Percentiles rank a stretch among this genome's conserved stretches.
These are phyloP conservation scores for Chrysemys picta DNA, from an alignment of 2,113 vertebrate species.

Conservation along the genomic window DNA sequence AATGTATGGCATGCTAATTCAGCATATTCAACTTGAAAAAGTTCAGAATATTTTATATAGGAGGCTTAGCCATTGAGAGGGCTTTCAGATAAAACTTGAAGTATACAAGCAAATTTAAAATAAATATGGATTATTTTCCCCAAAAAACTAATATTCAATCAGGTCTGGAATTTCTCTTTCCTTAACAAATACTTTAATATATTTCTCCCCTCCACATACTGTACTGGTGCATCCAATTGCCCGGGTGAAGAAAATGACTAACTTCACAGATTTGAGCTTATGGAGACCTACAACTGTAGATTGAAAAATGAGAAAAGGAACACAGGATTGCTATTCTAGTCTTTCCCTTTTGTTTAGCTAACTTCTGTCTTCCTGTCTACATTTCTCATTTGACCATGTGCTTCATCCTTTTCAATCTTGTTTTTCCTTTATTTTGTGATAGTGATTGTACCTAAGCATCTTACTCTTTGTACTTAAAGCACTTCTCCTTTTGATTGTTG, in stretches of 20 bases:
- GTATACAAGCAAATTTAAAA: background rate
- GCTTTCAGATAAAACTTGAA: background rate
- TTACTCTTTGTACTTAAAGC: no score
- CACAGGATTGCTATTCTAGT: no score
- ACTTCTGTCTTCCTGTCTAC: no score
- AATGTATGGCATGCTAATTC: background rate
- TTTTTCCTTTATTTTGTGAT: no score
- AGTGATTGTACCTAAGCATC: no score
- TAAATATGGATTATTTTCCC: background rate
- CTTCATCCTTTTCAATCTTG: no score
- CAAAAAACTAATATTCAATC: accelerated
- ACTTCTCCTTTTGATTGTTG: background rate
- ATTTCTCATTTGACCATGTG: no score
- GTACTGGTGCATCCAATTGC: background rate
- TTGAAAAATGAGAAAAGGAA: no score
- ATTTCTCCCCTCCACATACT: background rate
- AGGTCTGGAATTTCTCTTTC: background rate
- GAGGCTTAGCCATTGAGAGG: background rate
- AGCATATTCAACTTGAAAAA: background rate
- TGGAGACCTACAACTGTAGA: no score
- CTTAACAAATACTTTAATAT: accelerated
- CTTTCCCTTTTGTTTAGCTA: no score
- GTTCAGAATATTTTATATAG: accelerated
- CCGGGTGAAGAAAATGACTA: background rate
- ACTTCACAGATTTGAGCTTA: no score